Evolutionary conservation across 2,797 vertebrate genomes (phyloP).

Genomic region (Emys orbicularis): DNA sequence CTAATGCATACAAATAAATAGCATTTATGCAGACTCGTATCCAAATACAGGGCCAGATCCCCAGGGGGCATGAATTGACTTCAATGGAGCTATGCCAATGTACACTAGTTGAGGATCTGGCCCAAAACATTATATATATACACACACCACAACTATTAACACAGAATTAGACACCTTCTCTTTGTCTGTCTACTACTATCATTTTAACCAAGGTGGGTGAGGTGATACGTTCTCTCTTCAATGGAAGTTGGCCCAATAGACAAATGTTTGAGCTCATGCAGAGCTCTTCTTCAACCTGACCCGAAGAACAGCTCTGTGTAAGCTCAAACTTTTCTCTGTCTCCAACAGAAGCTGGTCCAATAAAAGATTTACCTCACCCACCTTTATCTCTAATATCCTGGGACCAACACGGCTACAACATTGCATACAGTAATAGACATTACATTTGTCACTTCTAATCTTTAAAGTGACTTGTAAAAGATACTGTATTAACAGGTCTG

Average conservation of each 20-base stretch:
- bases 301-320: not conserved
- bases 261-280: not conserved
- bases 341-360: not conserved
- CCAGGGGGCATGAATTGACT: not conserved
- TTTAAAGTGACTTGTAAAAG: constrained; percentile 47
- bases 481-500: not conserved
- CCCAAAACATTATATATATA: not conserved
- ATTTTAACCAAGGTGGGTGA: too few species aligned
- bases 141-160: not conserved
- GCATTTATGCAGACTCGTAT: not conserved
- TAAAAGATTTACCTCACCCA: not conserved
- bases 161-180: constrained; percentile 8
- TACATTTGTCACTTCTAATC: constrained; percentile 29
- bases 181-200: not conserved
- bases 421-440: not conserved
- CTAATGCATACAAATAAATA: constrained; percentile 5
- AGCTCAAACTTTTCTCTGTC: not conserved
- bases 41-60: constrained; percentile 10
- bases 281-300: not conserved
- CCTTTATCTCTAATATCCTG: not conserved
- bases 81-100: constrained; percentile 11
- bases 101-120: not conserved
- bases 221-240: too few species aligned
- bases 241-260: not conserved
- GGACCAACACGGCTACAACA: not conserved